Evolutionary conservation across 2,888 invertebrate genomes (phyloP).

Genomic region (Prenolepis imparis): DNA sequence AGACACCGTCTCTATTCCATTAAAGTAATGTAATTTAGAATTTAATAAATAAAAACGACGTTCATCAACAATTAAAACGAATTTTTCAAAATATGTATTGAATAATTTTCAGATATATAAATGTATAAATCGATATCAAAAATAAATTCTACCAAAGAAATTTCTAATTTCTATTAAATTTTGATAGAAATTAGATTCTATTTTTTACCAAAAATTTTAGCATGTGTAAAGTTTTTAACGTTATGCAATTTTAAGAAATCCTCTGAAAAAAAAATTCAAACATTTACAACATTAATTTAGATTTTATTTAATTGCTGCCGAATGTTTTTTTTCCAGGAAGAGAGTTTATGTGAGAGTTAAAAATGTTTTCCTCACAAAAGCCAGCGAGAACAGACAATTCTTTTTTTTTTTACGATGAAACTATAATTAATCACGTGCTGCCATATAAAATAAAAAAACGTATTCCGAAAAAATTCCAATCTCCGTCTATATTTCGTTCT

Average conservation of each 20-base stretch:
- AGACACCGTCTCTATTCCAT: conserved; percentile 32
- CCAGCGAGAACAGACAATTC: conserved; percentile 10
- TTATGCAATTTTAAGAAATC: not conserved
- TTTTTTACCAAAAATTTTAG: not conserved
- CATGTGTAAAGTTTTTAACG: conserved; percentile 12
- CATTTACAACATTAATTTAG: conserved; percentile 25
- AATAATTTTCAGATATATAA: not conserved
- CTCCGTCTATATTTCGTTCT: conserved; percentile 43
- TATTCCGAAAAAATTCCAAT: conserved; percentile 61
- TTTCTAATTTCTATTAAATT: not conserved
- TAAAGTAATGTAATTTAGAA: conserved; percentile 18
- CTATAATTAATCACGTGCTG: conserved; percentile 66
- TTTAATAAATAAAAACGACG: not conserved
- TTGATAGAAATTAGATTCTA: not conserved
- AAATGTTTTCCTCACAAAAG: conserved; percentile 18
- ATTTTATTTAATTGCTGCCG: conserved; percentile 12
- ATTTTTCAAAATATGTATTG: not conserved
- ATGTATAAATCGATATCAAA: not conserved
- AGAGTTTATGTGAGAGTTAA: not conserved
- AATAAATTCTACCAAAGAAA: not conserved
- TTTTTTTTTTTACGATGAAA: conserved; percentile 49
- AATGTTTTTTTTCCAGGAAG: not conserved
- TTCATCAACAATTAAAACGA: not conserved
- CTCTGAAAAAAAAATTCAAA: conserved; percentile 4
- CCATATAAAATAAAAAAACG: conserved; percentile 13